Evolutionary conservation across 2,797 vertebrate species (phyloP).

Genomic region (Gallirallus australis): DNA sequence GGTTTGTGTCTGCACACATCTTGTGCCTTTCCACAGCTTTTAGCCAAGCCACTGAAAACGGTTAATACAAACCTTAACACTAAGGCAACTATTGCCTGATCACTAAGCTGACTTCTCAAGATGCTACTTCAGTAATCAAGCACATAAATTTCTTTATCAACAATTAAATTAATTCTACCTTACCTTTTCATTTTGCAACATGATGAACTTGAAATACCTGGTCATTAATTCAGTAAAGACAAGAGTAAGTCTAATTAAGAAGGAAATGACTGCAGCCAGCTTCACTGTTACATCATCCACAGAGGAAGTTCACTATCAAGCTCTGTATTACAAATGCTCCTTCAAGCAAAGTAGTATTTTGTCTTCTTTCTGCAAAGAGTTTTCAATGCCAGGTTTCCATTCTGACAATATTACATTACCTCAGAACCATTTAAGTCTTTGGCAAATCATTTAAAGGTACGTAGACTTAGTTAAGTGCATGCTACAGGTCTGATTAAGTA

Average conservation of each 20-base stretch:
- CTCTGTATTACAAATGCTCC: background rate
- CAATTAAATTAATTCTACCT: background rate
- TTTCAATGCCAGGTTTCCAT: background rate
- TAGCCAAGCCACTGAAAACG: background rate
- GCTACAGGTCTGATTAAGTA: background rate
- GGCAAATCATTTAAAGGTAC: background rate
- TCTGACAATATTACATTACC: background rate
- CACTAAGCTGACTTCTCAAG: background rate
- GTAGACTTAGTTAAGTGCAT: background rate
- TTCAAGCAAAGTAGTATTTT: background rate
- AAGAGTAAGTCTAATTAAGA: background rate
- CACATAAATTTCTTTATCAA: rapidly evolving
- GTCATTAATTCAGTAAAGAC: background rate
- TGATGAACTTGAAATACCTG: background rate
- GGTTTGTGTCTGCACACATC: background rate
- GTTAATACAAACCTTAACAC: background rate
- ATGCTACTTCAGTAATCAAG: background rate
- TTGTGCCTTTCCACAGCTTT: background rate
- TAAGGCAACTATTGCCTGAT: background rate
- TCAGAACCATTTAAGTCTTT: background rate
- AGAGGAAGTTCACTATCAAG: background rate
- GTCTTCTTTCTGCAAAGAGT: background rate
- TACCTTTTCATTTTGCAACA: background rate
- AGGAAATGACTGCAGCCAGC: background rate
- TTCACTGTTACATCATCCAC: background rate